A percentile compares a stretch with the other conserved stretches of the same genome.
These are phyloP conservation scores for Isichthys henryi DNA, from an alignment of 2,113 vertebrate genomes.

Conservation along the genomic window DNA sequence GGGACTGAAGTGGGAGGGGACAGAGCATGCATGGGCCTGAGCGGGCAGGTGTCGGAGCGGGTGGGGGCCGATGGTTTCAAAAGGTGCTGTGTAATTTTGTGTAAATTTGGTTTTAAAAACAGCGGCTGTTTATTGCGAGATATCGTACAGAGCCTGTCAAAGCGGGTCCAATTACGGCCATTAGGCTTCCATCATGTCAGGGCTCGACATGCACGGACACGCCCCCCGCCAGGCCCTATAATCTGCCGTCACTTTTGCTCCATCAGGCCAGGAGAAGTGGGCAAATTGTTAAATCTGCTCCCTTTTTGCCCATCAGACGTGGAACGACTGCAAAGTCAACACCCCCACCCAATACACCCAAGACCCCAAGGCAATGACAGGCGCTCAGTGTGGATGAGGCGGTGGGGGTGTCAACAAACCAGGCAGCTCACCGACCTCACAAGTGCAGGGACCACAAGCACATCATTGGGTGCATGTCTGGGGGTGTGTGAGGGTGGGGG, in stretches of 20 bases:
- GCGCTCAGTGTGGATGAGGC: constrained; percentile 11
- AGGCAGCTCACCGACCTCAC: not conserved
- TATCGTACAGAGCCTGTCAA: constrained; percentile 99
- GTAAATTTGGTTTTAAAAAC: constrained; percentile 95
- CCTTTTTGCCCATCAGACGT: constrained; percentile 34
- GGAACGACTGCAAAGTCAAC: constrained; percentile 29
- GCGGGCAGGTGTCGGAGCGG: constrained; percentile 27
- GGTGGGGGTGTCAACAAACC: not conserved
- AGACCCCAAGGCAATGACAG: constrained; percentile 33
- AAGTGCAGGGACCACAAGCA: not conserved
- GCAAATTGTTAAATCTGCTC: constrained; percentile 72
- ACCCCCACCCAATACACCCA: constrained; percentile 3
- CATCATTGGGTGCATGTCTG: not conserved
- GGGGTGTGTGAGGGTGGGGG: not conserved
- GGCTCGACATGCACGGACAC: constrained; percentile 73
- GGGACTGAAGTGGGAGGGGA: not conserved
- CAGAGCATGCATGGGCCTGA: not conserved
- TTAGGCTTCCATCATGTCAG: constrained; percentile 99
- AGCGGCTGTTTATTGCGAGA: constrained; percentile 81
- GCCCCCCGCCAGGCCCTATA: constrained; percentile 90
- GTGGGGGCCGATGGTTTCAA: constrained; percentile 79
- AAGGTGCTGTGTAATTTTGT: constrained; percentile 93
- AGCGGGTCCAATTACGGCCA: constrained; percentile 98
- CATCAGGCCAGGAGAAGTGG: constrained; percentile 78
- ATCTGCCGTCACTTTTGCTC: constrained; percentile 96